A percentile compares a stretch with the other conserved stretches of the same genome.
Conservation (phyloP, 2,113 vertebrate species). For the Hippocampus barbouri region DNA sequence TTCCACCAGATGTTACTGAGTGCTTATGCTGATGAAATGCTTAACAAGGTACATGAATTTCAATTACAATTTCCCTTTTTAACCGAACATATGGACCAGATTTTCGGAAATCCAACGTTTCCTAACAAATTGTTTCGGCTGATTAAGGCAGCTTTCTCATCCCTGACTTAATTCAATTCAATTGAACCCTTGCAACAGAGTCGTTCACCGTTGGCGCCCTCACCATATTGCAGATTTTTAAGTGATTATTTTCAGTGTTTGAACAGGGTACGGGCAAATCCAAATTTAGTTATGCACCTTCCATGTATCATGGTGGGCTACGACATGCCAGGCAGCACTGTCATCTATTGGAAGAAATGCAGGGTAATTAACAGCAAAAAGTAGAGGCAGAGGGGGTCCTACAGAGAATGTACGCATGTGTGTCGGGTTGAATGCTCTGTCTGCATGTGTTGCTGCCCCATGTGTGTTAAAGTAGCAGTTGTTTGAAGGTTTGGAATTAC, state of each 20-base stretch:
- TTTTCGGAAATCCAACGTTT: conserved; percentile 30
- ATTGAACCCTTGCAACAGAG: neutral
- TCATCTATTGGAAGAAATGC: too few species aligned
- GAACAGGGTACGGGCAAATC: too few species aligned
- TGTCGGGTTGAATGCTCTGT: neutral
- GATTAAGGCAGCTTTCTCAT: conserved; percentile 23
- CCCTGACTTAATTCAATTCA: conserved; percentile 16
- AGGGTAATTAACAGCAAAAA: too few species aligned
- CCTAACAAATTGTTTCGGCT: conserved; percentile 34
- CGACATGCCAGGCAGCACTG: too few species aligned
- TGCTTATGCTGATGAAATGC: conserved; percentile 3
- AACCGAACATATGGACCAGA: conserved; percentile 24
- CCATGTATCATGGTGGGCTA: too few species aligned
- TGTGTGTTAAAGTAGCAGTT: neutral
- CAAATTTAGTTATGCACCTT: too few species aligned
- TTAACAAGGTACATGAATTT: conserved; percentile 10
- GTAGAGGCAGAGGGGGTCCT: too few species aligned
- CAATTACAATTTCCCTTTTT: conserved; percentile 21
- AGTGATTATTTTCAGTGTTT: neutral
- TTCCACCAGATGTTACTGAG: conserved; percentile 10
- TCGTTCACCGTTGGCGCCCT: too few species aligned
- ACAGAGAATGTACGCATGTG: neutral
- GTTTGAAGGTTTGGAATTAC: too few species aligned
- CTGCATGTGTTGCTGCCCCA: neutral
- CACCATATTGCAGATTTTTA: neutral